A percentile compares a stretch with the other conserved stretches of the same genome.
Evolutionary conservation across 2,113 vertebrate species (phyloP).

Genomic region (Prietella phreatophila): DNA sequence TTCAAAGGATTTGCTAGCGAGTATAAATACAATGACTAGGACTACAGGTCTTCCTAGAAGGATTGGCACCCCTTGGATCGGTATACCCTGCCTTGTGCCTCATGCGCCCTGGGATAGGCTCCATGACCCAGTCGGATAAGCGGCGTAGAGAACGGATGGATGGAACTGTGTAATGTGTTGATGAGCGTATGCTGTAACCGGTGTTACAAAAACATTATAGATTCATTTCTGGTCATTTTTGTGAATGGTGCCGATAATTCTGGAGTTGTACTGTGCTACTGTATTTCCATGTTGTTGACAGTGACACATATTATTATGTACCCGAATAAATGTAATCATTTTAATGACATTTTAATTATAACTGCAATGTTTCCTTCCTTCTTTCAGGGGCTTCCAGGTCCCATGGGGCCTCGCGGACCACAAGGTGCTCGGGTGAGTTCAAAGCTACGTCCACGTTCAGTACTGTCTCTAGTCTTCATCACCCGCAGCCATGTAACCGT

Average conservation of each 20-base stretch:
- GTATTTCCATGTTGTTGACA: neutral
- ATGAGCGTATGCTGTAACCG: too few relatives aligned
- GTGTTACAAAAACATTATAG: neutral
- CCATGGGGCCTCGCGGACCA: slow-evolving; percentile 87
- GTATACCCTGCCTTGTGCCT: too few relatives aligned
- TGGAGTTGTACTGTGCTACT: neutral
- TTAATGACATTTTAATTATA: neutral
- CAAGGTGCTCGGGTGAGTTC: slow-evolving; percentile 93
- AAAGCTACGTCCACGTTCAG: slow-evolving; percentile 3
- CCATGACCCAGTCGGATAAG: too few relatives aligned
- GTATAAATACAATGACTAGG: too few relatives aligned
- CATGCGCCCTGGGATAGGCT: too few relatives aligned
- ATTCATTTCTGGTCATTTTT: neutral
- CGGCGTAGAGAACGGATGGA: too few relatives aligned
- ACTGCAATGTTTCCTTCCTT: slow-evolving; percentile 32
- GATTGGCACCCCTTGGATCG: too few relatives aligned
- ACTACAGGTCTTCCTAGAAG: too few relatives aligned
- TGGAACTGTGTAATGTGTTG: too few relatives aligned
- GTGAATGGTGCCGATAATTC: neutral
- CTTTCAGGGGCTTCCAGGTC: slow-evolving; percentile 91
- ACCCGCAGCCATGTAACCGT: neutral
- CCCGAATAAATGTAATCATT: neutral
- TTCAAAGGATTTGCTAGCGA: too few relatives aligned
- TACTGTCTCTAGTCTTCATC: neutral
- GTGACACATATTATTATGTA: neutral